phyloP scores from a whole-genome alignment of 2,113 vertebrate species.

The Pseudonaja textilis region DNA sequence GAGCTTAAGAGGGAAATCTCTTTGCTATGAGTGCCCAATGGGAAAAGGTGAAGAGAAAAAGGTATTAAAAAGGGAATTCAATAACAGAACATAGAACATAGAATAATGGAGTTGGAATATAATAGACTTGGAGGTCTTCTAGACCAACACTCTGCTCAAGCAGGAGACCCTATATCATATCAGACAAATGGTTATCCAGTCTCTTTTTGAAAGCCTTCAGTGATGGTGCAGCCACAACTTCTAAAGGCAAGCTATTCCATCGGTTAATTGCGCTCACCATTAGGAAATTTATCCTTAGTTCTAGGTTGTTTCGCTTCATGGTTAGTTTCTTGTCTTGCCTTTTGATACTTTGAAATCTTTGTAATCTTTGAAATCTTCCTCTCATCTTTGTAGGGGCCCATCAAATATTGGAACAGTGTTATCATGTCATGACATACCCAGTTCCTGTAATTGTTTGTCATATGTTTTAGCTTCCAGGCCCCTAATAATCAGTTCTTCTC shows the following conservation, averaged over 20 bases:
- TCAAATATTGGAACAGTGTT: neutral
- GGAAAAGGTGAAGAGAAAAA: neutral
- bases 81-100: neutral
- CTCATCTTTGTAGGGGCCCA: neutral
- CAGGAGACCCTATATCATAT: neutral
- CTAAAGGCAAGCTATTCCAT: no score
- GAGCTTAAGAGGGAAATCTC: neutral
- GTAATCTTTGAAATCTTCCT: no score
- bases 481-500: neutral
- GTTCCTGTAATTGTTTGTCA: neutral
- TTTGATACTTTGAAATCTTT: neutral
- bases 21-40: neutral
- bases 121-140: neutral
- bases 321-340: neutral
- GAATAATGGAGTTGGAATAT: neutral
- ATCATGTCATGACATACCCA: neutral
- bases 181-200: neutral
- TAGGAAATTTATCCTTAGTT: neutral
- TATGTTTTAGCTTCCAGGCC: neutral
- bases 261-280: neutral
- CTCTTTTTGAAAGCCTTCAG: neutral
- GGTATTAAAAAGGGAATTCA: neutral
- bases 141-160: neutral
- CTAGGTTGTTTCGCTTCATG: neutral
- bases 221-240: neutral